These are phyloP conservation scores for Tenebrosternarchus preto DNA, from an alignment of 2,113 vertebrate species.

Conservation along the genomic window DNA sequence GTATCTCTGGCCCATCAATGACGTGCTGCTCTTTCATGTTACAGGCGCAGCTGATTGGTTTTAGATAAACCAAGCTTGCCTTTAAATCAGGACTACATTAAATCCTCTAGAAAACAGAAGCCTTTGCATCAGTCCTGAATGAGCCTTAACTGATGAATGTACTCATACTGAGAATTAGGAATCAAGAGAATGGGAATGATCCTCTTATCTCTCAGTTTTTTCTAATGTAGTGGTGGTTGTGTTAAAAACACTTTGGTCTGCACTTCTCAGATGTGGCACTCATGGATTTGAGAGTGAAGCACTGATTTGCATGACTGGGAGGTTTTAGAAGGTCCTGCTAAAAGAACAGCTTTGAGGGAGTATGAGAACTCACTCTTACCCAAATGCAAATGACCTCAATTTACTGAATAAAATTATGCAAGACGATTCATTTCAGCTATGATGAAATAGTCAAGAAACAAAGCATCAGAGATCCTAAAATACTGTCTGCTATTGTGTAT, in stretches of 20 bases:
- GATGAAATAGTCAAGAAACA: conserved; percentile 20
- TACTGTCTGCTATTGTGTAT: neutral
- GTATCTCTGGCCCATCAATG: conserved; percentile 47
- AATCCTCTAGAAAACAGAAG: conserved; percentile 26
- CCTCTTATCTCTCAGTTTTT: too few relatives aligned
- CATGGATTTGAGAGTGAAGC: conserved; percentile 4
- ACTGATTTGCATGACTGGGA: conserved; percentile 41
- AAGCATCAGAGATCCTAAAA: conserved; percentile 16
- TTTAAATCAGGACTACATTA: conserved; percentile 39
- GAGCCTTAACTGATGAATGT: neutral
- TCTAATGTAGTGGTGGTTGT: neutral
- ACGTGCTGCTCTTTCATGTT: conserved; percentile 60
- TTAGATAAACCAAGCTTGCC: conserved; percentile 47
- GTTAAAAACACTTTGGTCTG: neutral
- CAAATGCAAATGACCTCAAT: conserved; percentile 45
- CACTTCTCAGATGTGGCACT: conserved; percentile 4
- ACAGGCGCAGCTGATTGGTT: conserved; percentile 49
- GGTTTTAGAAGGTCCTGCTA: conserved; percentile 32
- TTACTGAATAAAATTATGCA: conserved; percentile 43
- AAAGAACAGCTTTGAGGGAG: conserved; percentile 23
- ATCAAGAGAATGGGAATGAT: too few relatives aligned
- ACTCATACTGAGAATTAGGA: neutral
- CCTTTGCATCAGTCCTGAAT: conserved; percentile 7
- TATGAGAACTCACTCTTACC: conserved; percentile 27
- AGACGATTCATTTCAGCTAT: conserved; percentile 33